Conservation (phyloP, 2,797 vertebrate species). For the Bryconaethiops microstoma region DNA sequence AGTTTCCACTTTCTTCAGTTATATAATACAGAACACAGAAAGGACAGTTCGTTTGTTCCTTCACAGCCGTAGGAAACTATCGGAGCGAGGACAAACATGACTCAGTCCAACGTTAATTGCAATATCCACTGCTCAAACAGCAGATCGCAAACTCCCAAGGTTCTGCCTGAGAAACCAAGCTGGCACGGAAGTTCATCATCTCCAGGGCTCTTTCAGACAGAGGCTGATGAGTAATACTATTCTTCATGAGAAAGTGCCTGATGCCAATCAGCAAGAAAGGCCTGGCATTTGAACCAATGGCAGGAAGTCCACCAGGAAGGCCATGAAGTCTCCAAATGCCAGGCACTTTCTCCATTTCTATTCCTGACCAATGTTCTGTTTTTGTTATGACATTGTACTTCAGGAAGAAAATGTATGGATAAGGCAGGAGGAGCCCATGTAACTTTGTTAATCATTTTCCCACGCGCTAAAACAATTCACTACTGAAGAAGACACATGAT, state of each 20-base stretch:
- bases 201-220: slow-evolving; percentile 29
- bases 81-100: background rate
- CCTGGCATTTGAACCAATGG: slow-evolving; percentile 61
- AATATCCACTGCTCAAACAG: slow-evolving; percentile 12
- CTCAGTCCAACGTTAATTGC: background rate
- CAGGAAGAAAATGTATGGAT: slow-evolving; percentile 40
- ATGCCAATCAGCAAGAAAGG: slow-evolving; percentile 53
- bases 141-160: slow-evolving; percentile 7
- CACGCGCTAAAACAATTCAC: slow-evolving; percentile 31
- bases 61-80: background rate
- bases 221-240: slow-evolving; percentile 49
- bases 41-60: background rate
- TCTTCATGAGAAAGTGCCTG: slow-evolving; percentile 38
- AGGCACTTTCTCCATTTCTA: slow-evolving; percentile 54
- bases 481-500: background rate
- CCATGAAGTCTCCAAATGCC: slow-evolving; percentile 49
- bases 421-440: slow-evolving; percentile 3
- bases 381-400: slow-evolving; percentile 35
- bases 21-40: background rate
- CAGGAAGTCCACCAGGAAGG: slow-evolving; percentile 74
- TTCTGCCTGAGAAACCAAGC: slow-evolving; percentile 18
- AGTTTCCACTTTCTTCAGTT: background rate
- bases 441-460: slow-evolving; percentile 23
- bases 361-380: slow-evolving; percentile 29
- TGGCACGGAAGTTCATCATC: slow-evolving; percentile 22